Evolutionary conservation across 1,140 invertebrate species (phyloP).

Genomic region (Caenorhabditis inopinata): DNA sequence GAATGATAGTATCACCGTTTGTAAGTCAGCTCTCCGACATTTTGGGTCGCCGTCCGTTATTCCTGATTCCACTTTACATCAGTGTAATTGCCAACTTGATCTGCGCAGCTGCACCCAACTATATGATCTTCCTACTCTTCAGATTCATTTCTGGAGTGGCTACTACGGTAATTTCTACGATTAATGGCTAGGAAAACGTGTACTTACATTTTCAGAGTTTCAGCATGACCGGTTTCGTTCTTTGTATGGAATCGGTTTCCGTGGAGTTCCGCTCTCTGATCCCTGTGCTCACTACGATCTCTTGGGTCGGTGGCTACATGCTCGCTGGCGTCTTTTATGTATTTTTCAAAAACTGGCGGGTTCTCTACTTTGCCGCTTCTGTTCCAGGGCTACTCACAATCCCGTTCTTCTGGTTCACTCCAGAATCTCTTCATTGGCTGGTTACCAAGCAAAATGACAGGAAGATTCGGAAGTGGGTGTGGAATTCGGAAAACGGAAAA

Average conservation of each 20-base stretch:
- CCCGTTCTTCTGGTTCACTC: slow-evolving; percentile 44
- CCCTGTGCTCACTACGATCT: slow-evolving; percentile 36
- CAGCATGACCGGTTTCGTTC: slow-evolving; percentile 40
- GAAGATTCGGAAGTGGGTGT: slow-evolving; percentile 37
- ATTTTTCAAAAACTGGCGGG: slow-evolving; percentile 44
- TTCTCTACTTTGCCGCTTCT: slow-evolving; percentile 41
- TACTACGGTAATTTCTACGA: slow-evolving; percentile 40
- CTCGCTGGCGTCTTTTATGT: slow-evolving; percentile 43
- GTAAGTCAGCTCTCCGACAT: slow-evolving; percentile 49
- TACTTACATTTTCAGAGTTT: slow-evolving; percentile 38
- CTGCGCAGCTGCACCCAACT: slow-evolving; percentile 40
- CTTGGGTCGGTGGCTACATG: slow-evolving; percentile 49
- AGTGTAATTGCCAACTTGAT: slow-evolving; percentile 40
- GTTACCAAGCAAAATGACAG: slow-evolving; percentile 39
- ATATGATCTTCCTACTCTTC: slow-evolving; percentile 41
- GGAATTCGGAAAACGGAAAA: too few relatives aligned
- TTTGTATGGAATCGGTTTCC: slow-evolving; percentile 49
- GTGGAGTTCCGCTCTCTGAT: slow-evolving; percentile 42
- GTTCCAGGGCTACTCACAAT: slow-evolving; percentile 44
- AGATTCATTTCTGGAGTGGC: slow-evolving; percentile 46
- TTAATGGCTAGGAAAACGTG: too few relatives aligned
- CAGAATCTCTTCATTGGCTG: slow-evolving; percentile 50
- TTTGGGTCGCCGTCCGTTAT: slow-evolving; percentile 39
- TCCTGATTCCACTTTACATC: slow-evolving; percentile 40
- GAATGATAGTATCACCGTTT: slow-evolving; percentile 45